Evolutionary conservation across 2,888 invertebrate genomes (phyloP).

Genomic region (Apamea monoglypha): DNA sequence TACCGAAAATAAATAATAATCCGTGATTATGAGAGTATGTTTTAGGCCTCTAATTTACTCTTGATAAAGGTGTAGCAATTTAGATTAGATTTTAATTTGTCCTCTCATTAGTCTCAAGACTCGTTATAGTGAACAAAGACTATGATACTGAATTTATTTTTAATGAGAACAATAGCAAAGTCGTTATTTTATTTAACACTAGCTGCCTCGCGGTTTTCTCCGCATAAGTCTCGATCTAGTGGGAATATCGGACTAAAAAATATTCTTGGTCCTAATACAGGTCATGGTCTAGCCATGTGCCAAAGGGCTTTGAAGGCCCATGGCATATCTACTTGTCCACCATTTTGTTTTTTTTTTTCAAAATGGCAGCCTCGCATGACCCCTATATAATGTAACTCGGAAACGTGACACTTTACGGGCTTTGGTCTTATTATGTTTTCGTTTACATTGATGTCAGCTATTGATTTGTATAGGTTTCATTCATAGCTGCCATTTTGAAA

Average conservation of each 20-base stretch:
- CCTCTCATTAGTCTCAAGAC: slow-evolving; percentile 44
- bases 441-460: too few relatives aligned
- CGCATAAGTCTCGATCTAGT: background rate
- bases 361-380: too few relatives aligned
- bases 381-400: too few relatives aligned
- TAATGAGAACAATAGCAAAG: background rate
- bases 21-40: background rate
- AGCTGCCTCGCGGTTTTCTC: background rate
- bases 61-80: slow-evolving; percentile 15
- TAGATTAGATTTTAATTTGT: slow-evolving; percentile 37
- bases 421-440: too few relatives aligned
- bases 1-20: background rate
- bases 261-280: background rate
- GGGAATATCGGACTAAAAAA: background rate
- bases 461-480: too few relatives aligned
- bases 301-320: too few relatives aligned
- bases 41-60: slow-evolving; percentile 24
- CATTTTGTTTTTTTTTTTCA: too few relatives aligned
- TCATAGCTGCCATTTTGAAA: too few relatives aligned
- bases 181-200: background rate
- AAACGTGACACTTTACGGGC: too few relatives aligned
- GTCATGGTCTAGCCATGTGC: background rate
- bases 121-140: background rate
- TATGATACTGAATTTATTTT: background rate
- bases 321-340: too few relatives aligned